Base-by-base conservation (phyloP, 2,888 invertebrate genomes). In the Lithophane leautieri region DNA sequence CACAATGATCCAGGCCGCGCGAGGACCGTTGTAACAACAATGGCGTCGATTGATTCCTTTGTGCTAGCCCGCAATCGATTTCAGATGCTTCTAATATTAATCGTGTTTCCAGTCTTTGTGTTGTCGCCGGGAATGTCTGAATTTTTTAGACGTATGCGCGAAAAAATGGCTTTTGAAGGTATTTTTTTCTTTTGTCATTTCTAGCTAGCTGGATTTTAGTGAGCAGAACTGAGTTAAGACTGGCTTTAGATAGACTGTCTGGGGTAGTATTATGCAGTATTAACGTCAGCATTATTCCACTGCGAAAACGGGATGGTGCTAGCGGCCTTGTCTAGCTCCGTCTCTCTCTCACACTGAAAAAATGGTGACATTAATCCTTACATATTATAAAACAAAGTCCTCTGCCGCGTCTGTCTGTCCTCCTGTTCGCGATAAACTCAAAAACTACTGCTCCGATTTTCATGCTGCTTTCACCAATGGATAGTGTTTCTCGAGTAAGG, bases 21-120 rank as follows among this genome's bases (percentile, higher is more conserved):
- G n/a, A 8, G 66, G 62, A 52, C 58, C 50, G 16, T 42, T 50
- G 68, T 28, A 54, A 58, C 67, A 73, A 84, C 76, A 86, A 86
- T 77, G 60, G 76, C 68, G 67, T n/a, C 78, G 75, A 86, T 86
- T 84, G 81, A 76, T 84, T 75, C 78, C 66, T 73, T 85, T 85
- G 84, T 85, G 62, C 50, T 42, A 8, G n/a, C 65, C 19, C 56
- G 58, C 62, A 62, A 76, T 80, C 73, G 73, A 73, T 76, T 60
- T 75, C 73, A 86, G 73, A 73, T 70, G 62, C 50, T 70, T 78
- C 65, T 67, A 81, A 76, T 82, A 82, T 73, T 72, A 76, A 82
- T 73, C 66, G 81, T 63, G 67, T 70, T 72, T 67, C 44, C 25
- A 70, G 34, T 50, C 68, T 78, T 73, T 82, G 65, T 74, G 65